These are phyloP conservation scores for Acronicta leporina DNA, from an alignment of 2,888 invertebrate species.

Conservation along the genomic window DNA sequence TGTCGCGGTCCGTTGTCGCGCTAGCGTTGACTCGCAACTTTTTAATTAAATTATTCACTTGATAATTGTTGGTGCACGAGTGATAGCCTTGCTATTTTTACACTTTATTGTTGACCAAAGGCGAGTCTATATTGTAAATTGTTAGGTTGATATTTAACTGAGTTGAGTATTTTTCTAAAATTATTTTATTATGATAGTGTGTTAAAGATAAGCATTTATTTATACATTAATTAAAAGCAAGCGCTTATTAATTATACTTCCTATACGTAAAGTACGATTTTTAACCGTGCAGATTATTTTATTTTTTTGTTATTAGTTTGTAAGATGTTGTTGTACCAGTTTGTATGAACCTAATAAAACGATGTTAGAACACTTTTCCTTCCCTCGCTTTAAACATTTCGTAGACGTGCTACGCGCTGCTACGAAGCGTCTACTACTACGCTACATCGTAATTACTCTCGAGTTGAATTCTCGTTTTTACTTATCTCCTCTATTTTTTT, in stretches of 20 bases:
- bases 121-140: constrained; percentile 41
- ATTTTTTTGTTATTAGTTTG: no score
- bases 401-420: constrained; percentile 50
- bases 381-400: constrained; percentile 35
- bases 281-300: no score
- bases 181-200: constrained; percentile 16
- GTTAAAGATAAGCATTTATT: constrained; percentile 1
- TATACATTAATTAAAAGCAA: no score
- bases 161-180: constrained; percentile 9
- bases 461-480: constrained; percentile 52
- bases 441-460: constrained; percentile 50
- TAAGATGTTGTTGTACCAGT: constrained; percentile 24
- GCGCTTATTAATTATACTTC: no score
- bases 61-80: constrained; percentile 70
- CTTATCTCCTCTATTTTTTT: constrained; percentile 33
- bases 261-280: no score
- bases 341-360: constrained; percentile 32
- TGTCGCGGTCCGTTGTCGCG: constrained; percentile 69
- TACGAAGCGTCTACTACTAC: constrained; percentile 49
- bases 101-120: constrained; percentile 45
- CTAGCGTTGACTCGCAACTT: constrained; percentile 73
- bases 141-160: constrained; percentile 44
- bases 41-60: constrained; percentile 84
- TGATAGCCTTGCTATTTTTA: constrained; percentile 54
- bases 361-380: constrained; percentile 27